Evolutionary conservation across 2,113 vertebrate genomes (phyloP).

Genomic region (Lophura nycthemera): DNA sequence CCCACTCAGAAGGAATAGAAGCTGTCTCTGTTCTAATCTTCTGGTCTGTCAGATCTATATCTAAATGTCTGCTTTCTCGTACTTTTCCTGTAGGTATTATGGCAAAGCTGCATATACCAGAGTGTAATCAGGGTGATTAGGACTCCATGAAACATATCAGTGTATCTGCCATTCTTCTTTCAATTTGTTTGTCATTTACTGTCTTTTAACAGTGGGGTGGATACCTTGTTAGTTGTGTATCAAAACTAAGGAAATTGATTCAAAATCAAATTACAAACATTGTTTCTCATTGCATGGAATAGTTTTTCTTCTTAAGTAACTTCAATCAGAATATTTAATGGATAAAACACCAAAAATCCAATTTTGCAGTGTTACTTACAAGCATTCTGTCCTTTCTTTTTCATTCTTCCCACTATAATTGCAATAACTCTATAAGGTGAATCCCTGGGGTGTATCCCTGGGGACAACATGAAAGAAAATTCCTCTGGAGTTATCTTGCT

Average conservation of each 20-base stretch:
- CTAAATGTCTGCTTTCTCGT: background rate
- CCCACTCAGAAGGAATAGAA: background rate
- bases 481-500: background rate
- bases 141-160: background rate
- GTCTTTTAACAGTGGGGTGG: background rate
- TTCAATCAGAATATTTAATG: background rate
- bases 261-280: background rate
- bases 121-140: background rate
- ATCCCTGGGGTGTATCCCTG: background rate
- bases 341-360: background rate
- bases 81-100: background rate
- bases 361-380: background rate
- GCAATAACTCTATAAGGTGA: background rate
- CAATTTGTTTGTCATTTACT: background rate
- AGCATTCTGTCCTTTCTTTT: background rate
- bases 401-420: background rate
- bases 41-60: background rate
- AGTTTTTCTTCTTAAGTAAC: background rate
- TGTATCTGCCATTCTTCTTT: background rate
- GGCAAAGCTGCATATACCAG: background rate
- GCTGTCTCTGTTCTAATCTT: background rate
- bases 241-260: background rate
- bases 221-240: background rate
- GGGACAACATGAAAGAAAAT: background rate
- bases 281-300: background rate